A percentile compares a stretch with the other conserved stretches of the same genome.
Evolutionary conservation across 2,797 vertebrate species (phyloP).

Genomic region (Crenichthys baileyi): DNA sequence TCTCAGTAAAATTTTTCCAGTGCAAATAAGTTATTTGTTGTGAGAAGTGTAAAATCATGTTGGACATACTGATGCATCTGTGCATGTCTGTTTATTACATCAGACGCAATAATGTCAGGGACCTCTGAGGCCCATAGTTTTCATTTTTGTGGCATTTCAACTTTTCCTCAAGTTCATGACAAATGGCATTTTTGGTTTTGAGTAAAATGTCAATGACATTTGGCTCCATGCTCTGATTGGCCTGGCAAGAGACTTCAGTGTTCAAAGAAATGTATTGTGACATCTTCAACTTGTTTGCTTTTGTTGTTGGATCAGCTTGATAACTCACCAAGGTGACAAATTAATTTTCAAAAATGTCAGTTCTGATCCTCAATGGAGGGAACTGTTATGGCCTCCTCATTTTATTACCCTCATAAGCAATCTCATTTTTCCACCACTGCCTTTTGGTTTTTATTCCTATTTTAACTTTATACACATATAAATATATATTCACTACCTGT

Average conservation of each 20-base stretch:
- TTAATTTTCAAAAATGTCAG: not conserved
- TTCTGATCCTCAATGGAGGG: not conserved
- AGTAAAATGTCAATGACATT: not conserved
- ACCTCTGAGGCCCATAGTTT: not conserved
- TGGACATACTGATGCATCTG: not conserved
- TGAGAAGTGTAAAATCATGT: conserved; percentile 10
- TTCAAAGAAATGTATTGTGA: not conserved
- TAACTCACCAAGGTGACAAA: not conserved
- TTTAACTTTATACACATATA: too few species aligned
- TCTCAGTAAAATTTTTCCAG: conserved; percentile 7
- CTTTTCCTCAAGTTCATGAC: not conserved
- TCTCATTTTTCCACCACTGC: not conserved
- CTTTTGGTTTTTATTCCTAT: too few species aligned
- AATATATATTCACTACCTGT: too few species aligned
- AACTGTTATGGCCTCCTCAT: not conserved
- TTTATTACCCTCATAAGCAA: too few species aligned
- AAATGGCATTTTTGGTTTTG: not conserved
- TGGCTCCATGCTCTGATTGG: not conserved
- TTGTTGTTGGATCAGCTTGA: not conserved
- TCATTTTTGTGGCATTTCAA: not conserved
- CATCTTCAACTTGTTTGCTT: not conserved
- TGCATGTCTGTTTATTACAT: not conserved
- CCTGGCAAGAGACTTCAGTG: not conserved
- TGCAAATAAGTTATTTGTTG: conserved; percentile 25
- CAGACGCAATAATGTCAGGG: not conserved